Percentiles rank a stretch among this genome's conserved stretches.
phyloP scores from a whole-genome alignment of 2,113 vertebrate species.

The Brachyistius frenatus region DNA sequence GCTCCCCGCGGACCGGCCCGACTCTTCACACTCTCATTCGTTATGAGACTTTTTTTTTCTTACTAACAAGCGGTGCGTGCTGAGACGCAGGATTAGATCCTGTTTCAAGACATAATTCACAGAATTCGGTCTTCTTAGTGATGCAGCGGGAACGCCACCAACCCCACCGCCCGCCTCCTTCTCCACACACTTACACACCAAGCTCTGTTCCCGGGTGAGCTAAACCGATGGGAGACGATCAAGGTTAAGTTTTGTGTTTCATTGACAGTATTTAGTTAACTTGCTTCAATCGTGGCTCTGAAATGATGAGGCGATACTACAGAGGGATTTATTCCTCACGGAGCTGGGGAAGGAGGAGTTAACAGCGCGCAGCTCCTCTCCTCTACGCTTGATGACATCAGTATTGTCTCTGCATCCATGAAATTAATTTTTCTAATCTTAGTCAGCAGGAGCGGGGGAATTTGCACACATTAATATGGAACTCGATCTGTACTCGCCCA shows the following conservation, averaged over 20 bases:
- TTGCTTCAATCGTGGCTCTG: conserved; percentile 26
- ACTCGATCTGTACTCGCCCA: conserved; percentile 77
- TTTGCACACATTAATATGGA: conserved; percentile 86
- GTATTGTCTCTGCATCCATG: conserved; percentile 87
- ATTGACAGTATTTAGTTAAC: conserved; percentile 22
- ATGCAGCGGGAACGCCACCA: conserved; percentile 24
- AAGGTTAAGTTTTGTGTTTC: conserved; percentile 12
- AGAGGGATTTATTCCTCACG: conserved; percentile 42
- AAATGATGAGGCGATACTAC: conserved; percentile 46
- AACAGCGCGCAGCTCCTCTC: conserved; percentile 69
- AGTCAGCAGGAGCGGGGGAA: conserved; percentile 86
- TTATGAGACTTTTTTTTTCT: conserved; percentile 62
- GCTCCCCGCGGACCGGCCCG: conserved; percentile 66
- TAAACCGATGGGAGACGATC: conserved; percentile 11
- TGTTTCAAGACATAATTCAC: conserved; percentile 61
- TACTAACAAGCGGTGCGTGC: conserved; percentile 65
- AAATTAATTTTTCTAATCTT: conserved; percentile 88
- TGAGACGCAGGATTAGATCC: conserved; percentile 61
- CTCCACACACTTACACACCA: background rate
- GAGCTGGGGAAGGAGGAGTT: conserved; percentile 73
- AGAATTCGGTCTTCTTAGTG: conserved; percentile 53
- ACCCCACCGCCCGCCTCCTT: conserved; percentile 12
- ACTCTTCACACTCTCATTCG: conserved; percentile 73
- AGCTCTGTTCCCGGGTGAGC: background rate
- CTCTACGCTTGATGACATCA: conserved; percentile 84